Evolutionary conservation across 1,140 invertebrate genomes (phyloP), one percentile per base, ranked within the genome.

Genomic region (Pissodes strobi): DNA sequence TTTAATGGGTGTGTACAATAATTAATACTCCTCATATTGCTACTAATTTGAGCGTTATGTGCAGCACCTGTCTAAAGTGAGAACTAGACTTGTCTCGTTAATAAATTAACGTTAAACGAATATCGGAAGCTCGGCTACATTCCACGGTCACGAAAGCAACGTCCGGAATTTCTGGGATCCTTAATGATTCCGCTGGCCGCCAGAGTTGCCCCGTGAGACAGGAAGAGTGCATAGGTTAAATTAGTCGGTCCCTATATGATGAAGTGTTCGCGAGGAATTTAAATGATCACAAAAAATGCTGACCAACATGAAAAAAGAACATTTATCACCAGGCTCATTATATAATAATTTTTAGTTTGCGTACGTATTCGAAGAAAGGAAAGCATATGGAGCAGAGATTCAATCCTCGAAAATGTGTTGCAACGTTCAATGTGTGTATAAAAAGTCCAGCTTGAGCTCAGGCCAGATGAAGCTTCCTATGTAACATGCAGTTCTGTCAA

Each of bases 271-370:
- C 39, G 59, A 45, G 18, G 59, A 62, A 62, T 62, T 62, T 62
- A 62, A 62, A 62, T 45, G 59, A 62, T 48, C 15, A 22, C n/a
- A 62, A 62, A 62, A 62, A 62, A 51, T 53, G 37, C 18, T 62
- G 59, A 62, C 59, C 59, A 53, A 62, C 48, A 51, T n/a, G 59
- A 51, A 43, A 52, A 39, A 45, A 41, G 49, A 45, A 37, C 59
- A 45, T 62, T 43, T 22, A 62, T 62, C 59, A 62, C 43, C 13
- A 22, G 15, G 25, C 22, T 37, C 37, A 38, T 55, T 55, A 55
- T 55, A n/a, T n/a, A 27, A 27, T 27, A 5, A 27, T 27, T 27
- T 27, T 27, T 27, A 9, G 25, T 3, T 27, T 27, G n/a, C n/a
- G n/a, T n/a, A n/a, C n/a, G n/a, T n/a, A n/a, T n/a, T n/a, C n/a